Evolutionary conservation across 2,888 invertebrate species (phyloP), one percentile per base, ranked within the genome.

Genomic region (Sturmia bella): DNA sequence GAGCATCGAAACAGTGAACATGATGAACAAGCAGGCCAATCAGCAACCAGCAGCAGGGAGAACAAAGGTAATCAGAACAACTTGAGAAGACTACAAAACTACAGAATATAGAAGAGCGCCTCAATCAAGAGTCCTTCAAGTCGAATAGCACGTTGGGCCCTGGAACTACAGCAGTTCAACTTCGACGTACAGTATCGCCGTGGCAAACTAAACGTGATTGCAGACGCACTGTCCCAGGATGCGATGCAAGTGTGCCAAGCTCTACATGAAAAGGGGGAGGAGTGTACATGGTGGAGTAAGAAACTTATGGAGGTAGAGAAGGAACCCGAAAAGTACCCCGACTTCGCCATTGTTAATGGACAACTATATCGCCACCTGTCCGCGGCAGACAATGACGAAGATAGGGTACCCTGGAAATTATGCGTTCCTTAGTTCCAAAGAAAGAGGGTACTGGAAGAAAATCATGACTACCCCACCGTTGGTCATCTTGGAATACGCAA

Each of bases 311-410:
- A 39, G 39, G 32, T 54, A 2, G 13, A 7, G 9, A 17, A 0
- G 11, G 32, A 32, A 5, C 59, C 24, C 11, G 41, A 59, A 21
- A 59, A 59, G 11, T 59, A 12, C n/a, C 59, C 59, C 0, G 59
- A 59, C n/a, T 59, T 24, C n/a, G 13, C 21, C 1, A 21, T 59
- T 12, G 0, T 2, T 1, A 11, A 15, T 0, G 27, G 15, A 0
- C 24, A 45, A 15, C 15, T 59, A 12, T 41, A 59, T 11, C 45
- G 45, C 0, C 15, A 63, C 12, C 2, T 45, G 12, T 27, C 24
- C 1, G 17, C 11, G 0, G 11, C 24, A 5, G 15, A 21, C 0
- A 3, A 7, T 12, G 56, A 52, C n/a, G 52, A 52, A 7, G 52
- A 27, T n/a, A 7, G 27, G n/a, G 7, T 15, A 12, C 56, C 56